Percentiles rank a stretch among this genome's conserved stretches.
phyloP scores from a whole-genome alignment of 2,888 invertebrate genomes.

The Rotaria sp. region DNA sequence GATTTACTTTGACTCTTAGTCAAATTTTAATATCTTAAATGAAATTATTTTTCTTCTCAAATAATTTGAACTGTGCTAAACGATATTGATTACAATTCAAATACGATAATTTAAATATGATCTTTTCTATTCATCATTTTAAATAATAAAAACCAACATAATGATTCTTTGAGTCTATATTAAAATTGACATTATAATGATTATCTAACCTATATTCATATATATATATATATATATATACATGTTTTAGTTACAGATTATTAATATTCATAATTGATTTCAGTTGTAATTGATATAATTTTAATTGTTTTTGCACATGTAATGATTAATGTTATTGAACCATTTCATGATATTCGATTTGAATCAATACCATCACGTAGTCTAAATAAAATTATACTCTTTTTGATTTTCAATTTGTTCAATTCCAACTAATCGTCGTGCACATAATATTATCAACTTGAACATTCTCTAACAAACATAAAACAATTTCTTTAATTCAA shows the following conservation, averaged over 20 bases:
- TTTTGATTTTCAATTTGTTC: background rate
- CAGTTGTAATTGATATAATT: conserved; percentile 43
- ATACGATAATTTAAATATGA: no score
- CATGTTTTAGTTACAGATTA: background rate
- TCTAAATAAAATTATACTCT: background rate
- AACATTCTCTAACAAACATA: conserved; percentile 61
- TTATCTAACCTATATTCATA: background rate
- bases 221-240: background rate
- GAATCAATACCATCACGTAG: conserved; percentile 58
- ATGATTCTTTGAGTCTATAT: no score
- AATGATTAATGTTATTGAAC: conserved; percentile 69
- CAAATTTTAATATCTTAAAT: no score
- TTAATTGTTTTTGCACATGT: conserved; percentile 88
- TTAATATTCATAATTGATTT: background rate
- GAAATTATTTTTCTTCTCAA: no score
- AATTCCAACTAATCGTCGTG: conserved; percentile 1
- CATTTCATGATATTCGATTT: conserved; percentile 83
- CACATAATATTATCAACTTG: conserved; percentile 53
- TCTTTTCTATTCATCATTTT: no score
- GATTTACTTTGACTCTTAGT: no score
- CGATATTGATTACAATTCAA: no score
- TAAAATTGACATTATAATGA: no score
- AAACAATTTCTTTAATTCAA: background rate
- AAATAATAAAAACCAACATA: no score
- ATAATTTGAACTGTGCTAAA: no score